Percentiles rank a stretch among this genome's conserved stretches.
These are phyloP conservation scores for Paracanthobrama guichenoti DNA, from an alignment of 2,113 vertebrate genomes.

Conservation along the genomic window DNA sequence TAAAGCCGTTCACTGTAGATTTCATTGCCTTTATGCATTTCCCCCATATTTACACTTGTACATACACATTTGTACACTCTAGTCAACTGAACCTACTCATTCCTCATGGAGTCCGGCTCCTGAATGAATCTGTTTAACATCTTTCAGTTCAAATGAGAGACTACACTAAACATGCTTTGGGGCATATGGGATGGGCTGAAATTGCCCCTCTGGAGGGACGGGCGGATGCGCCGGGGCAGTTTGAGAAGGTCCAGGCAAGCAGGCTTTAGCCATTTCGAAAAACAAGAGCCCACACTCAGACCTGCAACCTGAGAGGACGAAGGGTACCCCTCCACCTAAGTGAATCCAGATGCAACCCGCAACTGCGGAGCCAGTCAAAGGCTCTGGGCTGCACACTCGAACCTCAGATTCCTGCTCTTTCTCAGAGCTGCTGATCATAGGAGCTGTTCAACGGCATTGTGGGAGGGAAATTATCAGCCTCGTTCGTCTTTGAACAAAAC, in stretches of 20 bases:
- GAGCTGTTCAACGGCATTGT: conserved; percentile 81
- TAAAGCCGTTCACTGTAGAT: conserved; percentile 78
- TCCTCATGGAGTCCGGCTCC: conserved; percentile 81
- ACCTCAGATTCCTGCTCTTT: conserved; percentile 82
- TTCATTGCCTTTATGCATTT: conserved; percentile 61
- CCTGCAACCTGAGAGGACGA: conserved; percentile 87
- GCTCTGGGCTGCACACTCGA: conserved; percentile 74
- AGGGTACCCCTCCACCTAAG: conserved; percentile 79
- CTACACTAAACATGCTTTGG: conserved; percentile 86
- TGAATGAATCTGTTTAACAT: conserved; percentile 92
- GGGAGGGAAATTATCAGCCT: conserved; percentile 83
- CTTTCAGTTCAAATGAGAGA: conserved; percentile 93
- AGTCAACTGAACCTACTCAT: conserved; percentile 53
- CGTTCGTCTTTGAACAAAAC: conserved; percentile 82
- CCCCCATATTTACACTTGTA: conserved; percentile 31
- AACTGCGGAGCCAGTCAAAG: conserved; percentile 59
- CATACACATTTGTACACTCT: conserved; percentile 37
- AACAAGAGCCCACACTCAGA: conserved; percentile 85
- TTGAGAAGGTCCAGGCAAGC: conserved; percentile 88
- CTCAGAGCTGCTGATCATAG: conserved; percentile 86
- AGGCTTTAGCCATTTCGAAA: conserved; percentile 72
- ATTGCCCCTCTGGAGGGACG: conserved; percentile 81
- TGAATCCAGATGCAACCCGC: conserved; percentile 93
- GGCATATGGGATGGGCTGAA: conserved; percentile 86
- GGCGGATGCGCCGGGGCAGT: conserved; percentile 77